Percentiles rank a stretch among this genome's conserved stretches.
phyloP scores from a whole-genome alignment of 2,113 vertebrate genomes.

The Gavia stellata region DNA sequence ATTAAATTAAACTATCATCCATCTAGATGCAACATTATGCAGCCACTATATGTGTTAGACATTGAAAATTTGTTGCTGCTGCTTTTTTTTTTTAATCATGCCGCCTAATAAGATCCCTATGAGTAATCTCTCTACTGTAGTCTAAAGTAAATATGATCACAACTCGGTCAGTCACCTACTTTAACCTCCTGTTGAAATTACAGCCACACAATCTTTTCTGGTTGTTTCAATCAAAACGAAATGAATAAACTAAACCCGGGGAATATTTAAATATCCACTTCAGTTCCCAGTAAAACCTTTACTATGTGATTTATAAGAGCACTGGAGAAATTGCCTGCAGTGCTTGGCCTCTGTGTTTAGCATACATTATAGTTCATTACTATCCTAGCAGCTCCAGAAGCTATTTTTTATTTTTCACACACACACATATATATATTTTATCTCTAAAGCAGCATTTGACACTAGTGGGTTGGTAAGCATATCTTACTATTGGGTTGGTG shows the following conservation, averaged over 20 bases:
- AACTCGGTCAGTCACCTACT: slow-evolving; percentile 67
- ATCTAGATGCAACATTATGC: slow-evolving; percentile 56
- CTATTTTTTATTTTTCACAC: not conserved
- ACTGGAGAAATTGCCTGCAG: slow-evolving; percentile 73
- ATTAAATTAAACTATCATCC: slow-evolving; percentile 62
- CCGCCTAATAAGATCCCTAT: slow-evolving; percentile 67
- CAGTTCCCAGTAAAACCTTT: slow-evolving; percentile 69
- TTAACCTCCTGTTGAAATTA: slow-evolving; percentile 73
- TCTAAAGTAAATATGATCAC: slow-evolving; percentile 64
- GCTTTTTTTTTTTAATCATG: slow-evolving; percentile 69
- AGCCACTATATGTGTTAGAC: slow-evolving; percentile 36
- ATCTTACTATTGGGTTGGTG: not conserved
- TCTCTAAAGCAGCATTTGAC: not conserved
- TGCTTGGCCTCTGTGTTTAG: slow-evolving; percentile 66
- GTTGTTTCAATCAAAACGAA: slow-evolving; percentile 77
- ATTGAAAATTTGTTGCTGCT: slow-evolving; percentile 63
- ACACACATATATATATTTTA: not conserved
- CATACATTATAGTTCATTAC: slow-evolving; percentile 72
- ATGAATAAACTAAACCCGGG: slow-evolving; percentile 16
- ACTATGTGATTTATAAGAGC: slow-evolving; percentile 71
- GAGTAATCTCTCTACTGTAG: slow-evolving; percentile 65
- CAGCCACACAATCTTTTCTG: slow-evolving; percentile 63
- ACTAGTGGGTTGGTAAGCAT: too few species aligned
- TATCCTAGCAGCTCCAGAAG: not conserved
- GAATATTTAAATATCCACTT: slow-evolving; percentile 72